Evolutionary conservation across 2,113 vertebrate genomes (phyloP).

Genomic region (Ictalurus furcatus): DNA sequence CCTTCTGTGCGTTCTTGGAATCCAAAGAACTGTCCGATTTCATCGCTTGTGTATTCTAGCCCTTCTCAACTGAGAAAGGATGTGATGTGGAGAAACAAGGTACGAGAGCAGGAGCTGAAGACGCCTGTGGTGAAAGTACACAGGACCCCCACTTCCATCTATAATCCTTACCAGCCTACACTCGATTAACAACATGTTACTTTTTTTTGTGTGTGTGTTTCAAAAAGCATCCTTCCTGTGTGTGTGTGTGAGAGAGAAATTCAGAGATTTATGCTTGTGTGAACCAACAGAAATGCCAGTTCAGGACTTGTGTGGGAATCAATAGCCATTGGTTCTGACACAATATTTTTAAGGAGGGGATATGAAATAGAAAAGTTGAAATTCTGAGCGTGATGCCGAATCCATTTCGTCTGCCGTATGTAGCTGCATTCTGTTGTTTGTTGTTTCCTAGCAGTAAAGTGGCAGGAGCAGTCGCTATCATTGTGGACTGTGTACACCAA

Average conservation of each 20-base stretch:
- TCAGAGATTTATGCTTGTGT: background rate
- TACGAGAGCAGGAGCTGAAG: background rate
- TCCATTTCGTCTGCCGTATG: background rate
- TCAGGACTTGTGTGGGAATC: background rate
- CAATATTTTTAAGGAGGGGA: background rate
- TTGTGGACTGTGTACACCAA: background rate
- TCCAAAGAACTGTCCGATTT: background rate
- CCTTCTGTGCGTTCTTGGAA: constrained; percentile 8
- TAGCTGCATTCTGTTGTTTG: background rate
- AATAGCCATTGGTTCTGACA: background rate
- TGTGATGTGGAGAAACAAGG: background rate
- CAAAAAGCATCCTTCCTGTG: background rate
- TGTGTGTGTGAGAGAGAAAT: background rate
- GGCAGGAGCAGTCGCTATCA: background rate
- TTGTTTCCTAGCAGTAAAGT: background rate
- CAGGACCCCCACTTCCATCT: background rate
- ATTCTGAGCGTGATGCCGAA: background rate
- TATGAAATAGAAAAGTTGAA: constrained; percentile 2
- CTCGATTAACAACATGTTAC: background rate
- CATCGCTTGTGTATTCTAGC: background rate
- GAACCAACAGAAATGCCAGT: background rate
- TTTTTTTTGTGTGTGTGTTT: background rate
- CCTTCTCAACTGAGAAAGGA: background rate
- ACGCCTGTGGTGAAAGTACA: background rate
- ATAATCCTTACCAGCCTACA: background rate